Evolutionary conservation across 2,888 invertebrate genomes (phyloP).

Genomic region (Zootermopsis nevadensis): DNA sequence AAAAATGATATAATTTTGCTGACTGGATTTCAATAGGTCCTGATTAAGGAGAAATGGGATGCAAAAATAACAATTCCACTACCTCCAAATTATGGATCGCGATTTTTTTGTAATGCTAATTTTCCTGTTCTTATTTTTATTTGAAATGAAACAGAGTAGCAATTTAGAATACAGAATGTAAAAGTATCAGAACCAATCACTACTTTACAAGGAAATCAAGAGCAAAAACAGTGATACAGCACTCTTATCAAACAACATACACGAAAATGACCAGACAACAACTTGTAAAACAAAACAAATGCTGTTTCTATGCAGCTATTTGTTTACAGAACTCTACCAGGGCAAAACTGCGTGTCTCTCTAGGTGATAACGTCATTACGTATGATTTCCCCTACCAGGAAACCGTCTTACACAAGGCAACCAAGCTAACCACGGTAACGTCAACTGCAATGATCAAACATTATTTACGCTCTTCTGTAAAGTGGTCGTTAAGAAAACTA

Average conservation of each 20-base stretch:
- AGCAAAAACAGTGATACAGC: neutral
- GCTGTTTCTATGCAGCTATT: neutral
- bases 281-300: neutral
- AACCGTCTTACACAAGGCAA: too few relatives aligned
- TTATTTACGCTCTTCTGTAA: too few relatives aligned
- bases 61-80: slow-evolving; percentile 28
- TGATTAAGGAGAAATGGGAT: slow-evolving; percentile 36
- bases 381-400: too few relatives aligned
- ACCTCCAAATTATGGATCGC: neutral
- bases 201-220: neutral
- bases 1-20: slow-evolving; percentile 10
- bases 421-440: too few relatives aligned
- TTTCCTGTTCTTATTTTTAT: neutral
- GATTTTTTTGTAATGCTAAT: neutral
- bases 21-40: slow-evolving; percentile 34
- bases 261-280: neutral
- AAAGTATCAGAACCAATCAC: neutral
- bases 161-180: neutral
- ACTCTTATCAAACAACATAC: neutral
- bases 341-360: too few relatives aligned
- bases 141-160: slow-evolving; percentile 4
- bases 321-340: neutral
- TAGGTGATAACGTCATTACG: too few relatives aligned
- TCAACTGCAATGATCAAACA: too few relatives aligned
- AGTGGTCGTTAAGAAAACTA: too few relatives aligned